A percentile compares a stretch with the other conserved stretches of the same genome.
phyloP scores from a whole-genome alignment of 2,797 vertebrate genomes.

The Oreochromis grahami region DNA sequence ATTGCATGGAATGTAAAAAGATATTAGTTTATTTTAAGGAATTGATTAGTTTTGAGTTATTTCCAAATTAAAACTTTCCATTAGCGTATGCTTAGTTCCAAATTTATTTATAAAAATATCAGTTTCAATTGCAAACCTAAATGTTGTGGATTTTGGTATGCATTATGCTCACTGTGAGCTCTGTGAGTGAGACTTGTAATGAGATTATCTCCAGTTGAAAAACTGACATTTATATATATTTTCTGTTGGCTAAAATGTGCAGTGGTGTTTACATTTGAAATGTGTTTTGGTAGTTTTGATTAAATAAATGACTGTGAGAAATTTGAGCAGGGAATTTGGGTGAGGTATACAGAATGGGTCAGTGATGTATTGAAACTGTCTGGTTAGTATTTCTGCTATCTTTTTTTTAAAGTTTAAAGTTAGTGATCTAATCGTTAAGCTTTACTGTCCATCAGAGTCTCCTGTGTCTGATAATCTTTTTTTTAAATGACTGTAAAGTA shows the following conservation, averaged over 20 bases:
- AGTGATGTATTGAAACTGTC: not conserved
- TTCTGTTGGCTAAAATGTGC: not conserved
- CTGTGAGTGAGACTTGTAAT: not conserved
- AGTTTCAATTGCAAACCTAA: not conserved
- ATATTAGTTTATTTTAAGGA: not conserved
- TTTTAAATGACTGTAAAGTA: not conserved
- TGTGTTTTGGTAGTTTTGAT: not conserved
- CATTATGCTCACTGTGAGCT: not conserved
- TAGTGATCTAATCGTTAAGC: not conserved
- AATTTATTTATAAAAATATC: not conserved
- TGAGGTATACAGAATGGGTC: not conserved
- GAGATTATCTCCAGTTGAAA: not conserved
- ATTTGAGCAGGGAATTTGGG: not conserved
- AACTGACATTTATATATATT: not conserved
- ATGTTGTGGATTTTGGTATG: fast-evolving
- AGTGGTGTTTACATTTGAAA: not conserved
- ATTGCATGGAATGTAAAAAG: not conserved
- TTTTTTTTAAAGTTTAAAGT: not conserved
- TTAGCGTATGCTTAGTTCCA: not conserved
- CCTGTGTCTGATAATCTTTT: not conserved
- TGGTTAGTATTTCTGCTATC: not conserved
- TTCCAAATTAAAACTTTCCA: not conserved
- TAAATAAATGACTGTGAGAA: not conserved
- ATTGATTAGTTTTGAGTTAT: not conserved
- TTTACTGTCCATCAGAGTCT: not conserved